These are phyloP conservation scores for Phoxinus dragarum DNA, from an alignment of 2,797 vertebrate genomes.

Conservation along the genomic window DNA sequence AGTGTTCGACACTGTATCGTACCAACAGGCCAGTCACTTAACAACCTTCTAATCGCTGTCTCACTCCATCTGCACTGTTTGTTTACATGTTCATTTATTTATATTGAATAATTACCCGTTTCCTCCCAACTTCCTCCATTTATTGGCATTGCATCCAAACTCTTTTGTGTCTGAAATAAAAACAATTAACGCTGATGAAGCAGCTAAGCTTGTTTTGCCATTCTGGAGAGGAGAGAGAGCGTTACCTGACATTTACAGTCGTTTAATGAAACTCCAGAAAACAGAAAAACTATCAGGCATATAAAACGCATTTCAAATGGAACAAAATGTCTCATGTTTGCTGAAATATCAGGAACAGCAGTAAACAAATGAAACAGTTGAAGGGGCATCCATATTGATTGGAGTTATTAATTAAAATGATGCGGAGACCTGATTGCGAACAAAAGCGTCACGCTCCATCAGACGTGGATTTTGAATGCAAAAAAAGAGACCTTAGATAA, in stretches of 20 bases:
- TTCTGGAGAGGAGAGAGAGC: conserved; percentile 1
- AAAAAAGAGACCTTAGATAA: neutral
- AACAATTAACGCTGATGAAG: conserved; percentile 44
- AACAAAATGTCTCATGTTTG: conserved; percentile 7
- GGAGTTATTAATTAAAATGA: conserved; percentile 14
- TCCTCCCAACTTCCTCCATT: neutral
- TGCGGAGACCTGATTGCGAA: conserved; percentile 2
- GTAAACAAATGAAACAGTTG: conserved; percentile 1
- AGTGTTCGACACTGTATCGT: neutral
- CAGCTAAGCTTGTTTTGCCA: conserved; percentile 26
- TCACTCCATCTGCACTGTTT: conserved; percentile 24
- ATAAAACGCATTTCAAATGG: neutral
- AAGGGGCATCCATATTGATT: conserved; percentile 31
- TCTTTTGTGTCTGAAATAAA: conserved; percentile 45
- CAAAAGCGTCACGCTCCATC: neutral
- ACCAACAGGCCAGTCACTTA: conserved; percentile 31
- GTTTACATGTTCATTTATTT: conserved; percentile 47
- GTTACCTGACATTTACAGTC: conserved; percentile 50
- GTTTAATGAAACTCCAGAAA: conserved; percentile 1
- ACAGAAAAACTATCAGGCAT: neutral
- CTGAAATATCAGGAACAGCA: conserved; percentile 16
- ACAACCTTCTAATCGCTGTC: conserved; percentile 19
- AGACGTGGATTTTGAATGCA: neutral
- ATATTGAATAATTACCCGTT: conserved; percentile 42
- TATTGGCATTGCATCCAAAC: conserved; percentile 25